Evolutionary conservation across 2,113 vertebrate species (phyloP).

Genomic region (Ascaphus truei): DNA sequence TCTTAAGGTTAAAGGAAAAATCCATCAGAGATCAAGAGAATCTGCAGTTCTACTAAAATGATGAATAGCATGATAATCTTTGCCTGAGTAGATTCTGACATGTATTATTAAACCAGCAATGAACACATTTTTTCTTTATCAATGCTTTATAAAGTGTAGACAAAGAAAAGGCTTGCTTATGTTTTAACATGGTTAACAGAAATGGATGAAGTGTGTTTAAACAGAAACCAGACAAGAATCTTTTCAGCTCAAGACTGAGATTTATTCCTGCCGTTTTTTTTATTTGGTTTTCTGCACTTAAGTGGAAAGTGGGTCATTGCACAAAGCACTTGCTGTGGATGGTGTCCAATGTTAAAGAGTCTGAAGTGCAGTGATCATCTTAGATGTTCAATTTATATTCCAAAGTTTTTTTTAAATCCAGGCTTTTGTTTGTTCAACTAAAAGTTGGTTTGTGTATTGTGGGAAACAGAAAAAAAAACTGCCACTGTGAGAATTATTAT

Average conservation of each 20-base stretch:
- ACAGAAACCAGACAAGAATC: background rate
- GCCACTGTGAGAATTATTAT: too few species aligned
- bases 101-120: slow-evolving; percentile 14
- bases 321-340: background rate
- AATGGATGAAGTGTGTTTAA: background rate
- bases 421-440: background rate
- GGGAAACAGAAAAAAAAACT: too few species aligned
- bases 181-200: background rate
- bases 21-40: slow-evolving; percentile 5
- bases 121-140: background rate
- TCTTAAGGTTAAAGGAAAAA: slow-evolving; percentile 33
- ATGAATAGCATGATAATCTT: slow-evolving; percentile 23
- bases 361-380: background rate
- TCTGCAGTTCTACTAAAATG: slow-evolving; percentile 9
- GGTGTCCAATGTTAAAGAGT: background rate
- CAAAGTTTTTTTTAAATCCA: background rate
- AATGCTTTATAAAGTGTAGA: slow-evolving; percentile 1
- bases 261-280: slow-evolving; percentile 10
- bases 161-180: background rate
- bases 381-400: background rate
- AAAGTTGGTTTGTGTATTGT: too few species aligned
- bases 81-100: slow-evolving; percentile 20
- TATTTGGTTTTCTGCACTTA: background rate
- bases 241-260: background rate
- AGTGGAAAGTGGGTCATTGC: slow-evolving; percentile 6